Conservation (phyloP, 2,113 vertebrate species). For the Carettochelys insculpta region DNA sequence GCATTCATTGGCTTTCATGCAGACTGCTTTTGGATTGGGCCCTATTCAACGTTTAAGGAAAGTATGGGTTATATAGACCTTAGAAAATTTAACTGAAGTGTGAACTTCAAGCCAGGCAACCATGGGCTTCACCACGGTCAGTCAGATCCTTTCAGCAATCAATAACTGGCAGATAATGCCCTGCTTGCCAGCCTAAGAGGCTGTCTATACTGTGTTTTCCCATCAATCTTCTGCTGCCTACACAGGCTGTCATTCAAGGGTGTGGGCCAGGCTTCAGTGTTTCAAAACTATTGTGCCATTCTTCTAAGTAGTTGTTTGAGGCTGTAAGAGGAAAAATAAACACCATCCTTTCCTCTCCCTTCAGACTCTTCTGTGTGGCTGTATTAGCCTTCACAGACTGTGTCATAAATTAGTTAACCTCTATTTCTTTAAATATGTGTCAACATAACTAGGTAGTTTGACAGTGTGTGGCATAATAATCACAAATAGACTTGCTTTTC, state of each 20-base stretch:
- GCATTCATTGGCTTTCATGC: neutral
- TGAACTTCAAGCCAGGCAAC: neutral
- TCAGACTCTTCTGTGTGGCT: too few relatives aligned
- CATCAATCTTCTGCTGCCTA: neutral
- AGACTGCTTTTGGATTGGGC: neutral
- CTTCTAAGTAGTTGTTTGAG: too few relatives aligned
- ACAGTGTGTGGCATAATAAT: neutral
- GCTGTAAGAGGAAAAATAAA: too few relatives aligned
- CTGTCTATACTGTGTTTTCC: neutral
- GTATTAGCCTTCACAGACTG: too few relatives aligned
- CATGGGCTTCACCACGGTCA: neutral
- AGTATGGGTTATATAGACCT: neutral
- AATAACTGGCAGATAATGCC: neutral
- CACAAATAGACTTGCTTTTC: neutral
- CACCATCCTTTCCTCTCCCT: too few relatives aligned
- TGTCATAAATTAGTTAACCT: too few relatives aligned
- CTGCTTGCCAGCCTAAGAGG: neutral
- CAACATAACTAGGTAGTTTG: neutral
- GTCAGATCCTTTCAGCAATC: neutral
- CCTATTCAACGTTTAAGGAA: neutral
- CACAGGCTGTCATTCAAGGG: neutral
- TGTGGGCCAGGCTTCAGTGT: neutral
- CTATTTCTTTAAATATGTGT: neutral
- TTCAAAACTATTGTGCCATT: too few relatives aligned
- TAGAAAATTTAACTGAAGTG: slow-evolving; percentile 1